Percentiles rank a stretch among this genome's conserved stretches.
Evolutionary conservation across 2,888 invertebrate species (phyloP).

Genomic region (Drosophila parthenogenetica): DNA sequence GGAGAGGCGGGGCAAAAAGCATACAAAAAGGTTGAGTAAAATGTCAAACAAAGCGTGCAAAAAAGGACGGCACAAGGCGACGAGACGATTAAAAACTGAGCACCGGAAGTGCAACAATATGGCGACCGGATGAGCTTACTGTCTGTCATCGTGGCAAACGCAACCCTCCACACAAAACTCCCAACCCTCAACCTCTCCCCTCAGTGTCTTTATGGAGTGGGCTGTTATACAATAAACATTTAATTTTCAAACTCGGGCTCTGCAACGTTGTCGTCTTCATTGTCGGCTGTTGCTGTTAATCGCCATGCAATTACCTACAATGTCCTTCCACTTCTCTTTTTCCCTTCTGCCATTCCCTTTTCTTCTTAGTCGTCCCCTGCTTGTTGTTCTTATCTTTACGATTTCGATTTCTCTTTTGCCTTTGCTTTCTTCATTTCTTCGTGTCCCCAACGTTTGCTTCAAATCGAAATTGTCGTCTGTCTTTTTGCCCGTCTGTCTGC

Average conservation of each 20-base stretch:
- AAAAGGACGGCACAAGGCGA: slow-evolving; percentile 47
- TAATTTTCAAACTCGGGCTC: slow-evolving; percentile 69
- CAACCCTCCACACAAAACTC: background rate
- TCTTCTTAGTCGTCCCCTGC: no score
- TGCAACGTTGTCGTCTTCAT: slow-evolving; percentile 49
- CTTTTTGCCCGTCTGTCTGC: background rate
- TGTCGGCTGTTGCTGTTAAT: slow-evolving; percentile 73
- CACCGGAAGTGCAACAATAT: slow-evolving; percentile 81
- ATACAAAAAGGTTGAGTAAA: slow-evolving; percentile 21
- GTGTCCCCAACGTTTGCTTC: slow-evolving; percentile 27
- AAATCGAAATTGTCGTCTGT: slow-evolving; percentile 72
- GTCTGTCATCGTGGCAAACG: slow-evolving; percentile 48
- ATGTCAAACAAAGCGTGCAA: slow-evolving; percentile 58
- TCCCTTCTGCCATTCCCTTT: background rate
- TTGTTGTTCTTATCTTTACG: background rate
- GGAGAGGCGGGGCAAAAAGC: background rate
- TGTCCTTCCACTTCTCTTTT: slow-evolving; percentile 37
- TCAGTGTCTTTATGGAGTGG: slow-evolving; percentile 19
- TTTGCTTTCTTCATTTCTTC: slow-evolving; percentile 39
- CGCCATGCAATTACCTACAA: slow-evolving; percentile 79
- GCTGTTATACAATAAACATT: slow-evolving; percentile 77
- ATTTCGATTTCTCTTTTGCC: slow-evolving; percentile 16
- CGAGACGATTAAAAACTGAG: slow-evolving; percentile 79
- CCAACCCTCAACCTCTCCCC: background rate
- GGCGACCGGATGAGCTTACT: slow-evolving; percentile 78